Evolutionary conservation across 2,113 vertebrate genomes (phyloP).

Genomic region (Cynopterus brachyotis): DNA sequence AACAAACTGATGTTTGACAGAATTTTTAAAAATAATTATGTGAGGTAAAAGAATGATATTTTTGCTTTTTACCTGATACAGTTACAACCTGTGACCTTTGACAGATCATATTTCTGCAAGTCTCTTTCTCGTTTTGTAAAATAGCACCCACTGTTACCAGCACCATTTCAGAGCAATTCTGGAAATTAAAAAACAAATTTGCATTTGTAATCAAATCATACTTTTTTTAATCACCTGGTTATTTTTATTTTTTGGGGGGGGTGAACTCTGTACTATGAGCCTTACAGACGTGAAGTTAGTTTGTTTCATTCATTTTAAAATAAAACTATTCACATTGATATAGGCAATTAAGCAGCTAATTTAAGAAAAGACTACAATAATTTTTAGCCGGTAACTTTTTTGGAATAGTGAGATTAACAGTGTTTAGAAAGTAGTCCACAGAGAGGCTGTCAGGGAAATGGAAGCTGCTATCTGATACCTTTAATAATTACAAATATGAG

Average conservation of each 20-base stretch:
- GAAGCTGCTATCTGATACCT: neutral
- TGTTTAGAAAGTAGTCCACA: neutral
- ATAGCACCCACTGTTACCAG: neutral
- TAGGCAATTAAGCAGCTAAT: slow-evolving; percentile 3
- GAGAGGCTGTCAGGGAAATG: neutral
- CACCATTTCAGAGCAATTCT: neutral
- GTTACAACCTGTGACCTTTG: neutral
- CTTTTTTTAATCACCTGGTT: neutral
- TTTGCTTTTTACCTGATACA: neutral
- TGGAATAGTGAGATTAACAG: neutral
- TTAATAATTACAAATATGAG: neutral
- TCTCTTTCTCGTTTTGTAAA: slow-evolving; percentile 29
- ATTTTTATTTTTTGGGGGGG: neutral
- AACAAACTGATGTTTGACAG: neutral
- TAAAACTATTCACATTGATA: neutral
- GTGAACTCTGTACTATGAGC: neutral
- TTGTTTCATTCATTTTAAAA: slow-evolving; percentile 62
- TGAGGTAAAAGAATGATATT: neutral
- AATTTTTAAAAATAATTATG: neutral
- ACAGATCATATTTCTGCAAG: neutral
- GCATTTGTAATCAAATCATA: neutral
- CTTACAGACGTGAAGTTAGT: neutral
- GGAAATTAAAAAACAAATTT: neutral
- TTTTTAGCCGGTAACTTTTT: slow-evolving; percentile 14
- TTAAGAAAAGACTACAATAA: neutral